These are phyloP conservation scores for Dolomedes plantarius DNA, from an alignment of 2,888 invertebrate species.

Conservation along the genomic window DNA sequence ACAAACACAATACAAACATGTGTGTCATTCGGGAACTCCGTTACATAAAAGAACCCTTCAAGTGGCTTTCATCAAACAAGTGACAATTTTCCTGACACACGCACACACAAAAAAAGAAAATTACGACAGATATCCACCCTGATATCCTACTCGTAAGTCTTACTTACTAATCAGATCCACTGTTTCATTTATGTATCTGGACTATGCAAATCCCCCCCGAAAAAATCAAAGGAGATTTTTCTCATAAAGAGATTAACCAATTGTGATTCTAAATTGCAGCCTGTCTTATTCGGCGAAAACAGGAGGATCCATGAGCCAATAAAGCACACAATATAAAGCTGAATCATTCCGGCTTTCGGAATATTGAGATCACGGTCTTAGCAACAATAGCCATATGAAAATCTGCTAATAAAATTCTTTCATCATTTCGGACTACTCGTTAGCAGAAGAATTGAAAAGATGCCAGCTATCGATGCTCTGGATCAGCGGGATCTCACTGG, in stretches of 20 bases:
- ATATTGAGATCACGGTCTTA: conserved; percentile 36
- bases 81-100: no score
- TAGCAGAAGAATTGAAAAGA: conserved; percentile 27
- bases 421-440: conserved; percentile 19
- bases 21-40: no score
- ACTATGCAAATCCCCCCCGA: neutral
- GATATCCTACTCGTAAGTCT: no score
- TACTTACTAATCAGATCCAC: neutral
- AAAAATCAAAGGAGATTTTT: neutral
- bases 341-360: neutral
- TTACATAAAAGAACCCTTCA: no score
- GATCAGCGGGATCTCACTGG: conserved; percentile 30
- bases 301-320: neutral
- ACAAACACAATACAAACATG: no score
- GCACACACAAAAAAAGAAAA: no score
- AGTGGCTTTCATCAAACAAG: no score
- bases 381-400: conserved; percentile 27
- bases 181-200: neutral
- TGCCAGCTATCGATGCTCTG: conserved; percentile 42
- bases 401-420: conserved; percentile 31
- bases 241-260: conserved; percentile 1
- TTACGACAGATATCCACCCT: no score
- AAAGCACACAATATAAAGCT: neutral
- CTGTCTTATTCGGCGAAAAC: neutral
- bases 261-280: neutral